Evolutionary conservation across 2,113 vertebrate genomes (phyloP), one percentile per base, ranked within the genome.

Genomic region (Cochlearius cochlearius): DNA sequence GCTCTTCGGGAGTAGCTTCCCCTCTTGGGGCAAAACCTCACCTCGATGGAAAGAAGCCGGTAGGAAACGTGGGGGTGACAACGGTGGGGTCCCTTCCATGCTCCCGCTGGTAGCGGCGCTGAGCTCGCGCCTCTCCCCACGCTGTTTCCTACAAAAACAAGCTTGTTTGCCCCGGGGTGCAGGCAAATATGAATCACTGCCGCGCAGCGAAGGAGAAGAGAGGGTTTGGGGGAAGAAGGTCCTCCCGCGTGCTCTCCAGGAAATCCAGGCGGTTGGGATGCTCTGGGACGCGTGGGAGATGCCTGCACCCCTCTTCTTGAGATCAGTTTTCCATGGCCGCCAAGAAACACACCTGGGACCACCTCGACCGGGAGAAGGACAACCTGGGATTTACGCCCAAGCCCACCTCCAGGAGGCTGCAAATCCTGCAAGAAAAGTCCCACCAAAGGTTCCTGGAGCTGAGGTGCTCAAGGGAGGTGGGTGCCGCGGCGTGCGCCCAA

Each of bases 161-260:
- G 27, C 15, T 47, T 8, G 38, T 67, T 84, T 79, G 21, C 34
- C 15, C 5, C 1, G 12, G 25, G 10, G 5, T 26, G 23, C 0
- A 4, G 74, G 88, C 6, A 41, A 58, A 49, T 32, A 6, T 55
- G 91, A 95, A 43, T 88, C 91, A 64, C 1, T 11, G 20, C 16
- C 11, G 27, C 11, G 15, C 7, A 21, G 11, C 2, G 2, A 14
- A 8, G 29, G 29, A 12, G 4, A 21, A 38, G 27, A 41, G 27
- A 76, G 21, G 11, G 5, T 18, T 3, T 23, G 34, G 49, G 39
- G 41, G 25, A 68, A 68, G 67, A 68, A 68, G 23, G 7, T 29
- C 23, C 36, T 49, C 17, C 26, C 1, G 2, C 0, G 0, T 14
- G 56, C 3, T 45, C 14, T 22, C 34, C 43, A 38, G 55, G 66